These are phyloP conservation scores for Sarcoramphus papa DNA, from an alignment of 2,797 vertebrate species.

Conservation along the genomic window DNA sequence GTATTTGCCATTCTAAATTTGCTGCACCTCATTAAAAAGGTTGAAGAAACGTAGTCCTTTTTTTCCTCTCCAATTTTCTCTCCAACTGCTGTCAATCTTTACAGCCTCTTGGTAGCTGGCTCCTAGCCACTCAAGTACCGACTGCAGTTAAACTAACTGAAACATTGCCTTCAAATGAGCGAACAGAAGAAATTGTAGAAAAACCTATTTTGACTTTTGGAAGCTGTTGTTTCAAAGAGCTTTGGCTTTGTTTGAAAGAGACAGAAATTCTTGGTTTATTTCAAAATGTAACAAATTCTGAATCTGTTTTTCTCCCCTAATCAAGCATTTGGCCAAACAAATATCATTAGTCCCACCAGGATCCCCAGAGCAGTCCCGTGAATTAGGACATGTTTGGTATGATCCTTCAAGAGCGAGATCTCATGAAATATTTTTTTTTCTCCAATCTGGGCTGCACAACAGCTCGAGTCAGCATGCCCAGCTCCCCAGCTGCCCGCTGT, in stretches of 20 bases:
- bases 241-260: neutral
- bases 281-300: neutral
- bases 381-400: neutral
- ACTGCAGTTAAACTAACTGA: neutral
- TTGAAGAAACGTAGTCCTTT: neutral
- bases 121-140: neutral
- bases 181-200: neutral
- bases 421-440: neutral
- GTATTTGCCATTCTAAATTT: neutral
- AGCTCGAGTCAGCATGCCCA: neutral
- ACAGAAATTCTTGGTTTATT: neutral
- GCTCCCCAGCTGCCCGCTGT: accelerated
- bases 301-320: neutral
- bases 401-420: neutral
- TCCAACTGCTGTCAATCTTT: neutral
- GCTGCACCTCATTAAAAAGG: neutral
- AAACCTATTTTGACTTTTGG: neutral
- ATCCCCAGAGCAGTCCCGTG: accelerated
- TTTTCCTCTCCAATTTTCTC: neutral
- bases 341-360: neutral
- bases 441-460: neutral
- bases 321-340: neutral
- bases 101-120: neutral
- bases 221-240: neutral
- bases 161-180: neutral